Evolutionary conservation across 2,113 vertebrate species (phyloP).

Genomic region (Clarias magur): DNA sequence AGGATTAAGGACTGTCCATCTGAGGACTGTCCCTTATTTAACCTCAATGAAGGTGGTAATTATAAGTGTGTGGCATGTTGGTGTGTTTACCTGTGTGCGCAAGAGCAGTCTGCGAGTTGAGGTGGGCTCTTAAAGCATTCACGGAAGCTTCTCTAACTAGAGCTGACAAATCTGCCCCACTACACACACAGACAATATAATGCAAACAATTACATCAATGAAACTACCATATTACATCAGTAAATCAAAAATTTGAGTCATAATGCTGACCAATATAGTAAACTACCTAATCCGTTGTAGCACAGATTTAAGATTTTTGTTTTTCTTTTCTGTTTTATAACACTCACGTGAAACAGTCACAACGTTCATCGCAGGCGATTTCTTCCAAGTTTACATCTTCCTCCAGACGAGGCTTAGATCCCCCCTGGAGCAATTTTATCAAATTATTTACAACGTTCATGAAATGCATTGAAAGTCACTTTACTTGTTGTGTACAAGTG

Average conservation of each 20-base stretch:
- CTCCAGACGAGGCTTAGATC: constrained; percentile 80
- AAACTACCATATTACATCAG: background rate
- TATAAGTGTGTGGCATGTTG: background rate
- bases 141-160: constrained; percentile 91
- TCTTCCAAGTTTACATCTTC: constrained; percentile 81
- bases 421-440: constrained; percentile 69
- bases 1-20: background rate
- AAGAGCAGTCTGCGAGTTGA: constrained; percentile 48
- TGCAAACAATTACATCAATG: background rate
- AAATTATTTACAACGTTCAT: background rate
- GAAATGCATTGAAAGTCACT: background rate
- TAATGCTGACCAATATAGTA: background rate
- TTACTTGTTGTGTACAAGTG: background rate
- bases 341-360: constrained; percentile 89
- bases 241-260: background rate
- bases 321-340: background rate
- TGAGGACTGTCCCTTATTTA: background rate
- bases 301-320: background rate
- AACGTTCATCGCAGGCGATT: constrained; percentile 78
- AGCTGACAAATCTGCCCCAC: constrained; percentile 91
- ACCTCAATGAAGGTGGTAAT: background rate
- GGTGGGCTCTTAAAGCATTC: constrained; percentile 76
- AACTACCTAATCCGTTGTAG: background rate
- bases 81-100: constrained; percentile 58
- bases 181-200: constrained; percentile 55